Evolutionary conservation across 2,888 invertebrate genomes (phyloP), one percentile per base, ranked within the genome.

Genomic region (Drosophila peninsularis): DNA sequence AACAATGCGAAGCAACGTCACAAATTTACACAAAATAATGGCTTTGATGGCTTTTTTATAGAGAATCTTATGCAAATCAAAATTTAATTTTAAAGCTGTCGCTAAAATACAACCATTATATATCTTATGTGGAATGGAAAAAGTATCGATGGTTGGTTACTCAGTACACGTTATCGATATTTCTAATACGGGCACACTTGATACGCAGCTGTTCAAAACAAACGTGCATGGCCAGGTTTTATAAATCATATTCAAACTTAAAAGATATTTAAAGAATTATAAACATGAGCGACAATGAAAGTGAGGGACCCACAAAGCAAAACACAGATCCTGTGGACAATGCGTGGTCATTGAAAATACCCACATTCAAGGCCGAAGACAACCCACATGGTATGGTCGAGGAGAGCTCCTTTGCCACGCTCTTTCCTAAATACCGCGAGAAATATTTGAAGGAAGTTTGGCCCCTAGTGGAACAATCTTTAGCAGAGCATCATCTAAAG

Each of bases 361-460:
- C 98, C 0, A 94, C 95, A 84, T 99, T 99, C 90, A 96, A 95
- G 63, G 95, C 95, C 34, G 96, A 97, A 86, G 96, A 99, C 91
- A 99, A 98, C 93, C 97, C 96, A 62, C 94, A 96, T 93, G 92
- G 93, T 6, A 93, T 99, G 50, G 90, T 97, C 10, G 97, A 97
- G 91, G 98, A 99, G 93, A 98, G 98, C 91, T 97, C 97, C 7
- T 99, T 99, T 93, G 98, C 98, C 0, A 98, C 98, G 1, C 93
- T 99, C 17, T 99, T 99, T 92, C 99, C 99, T 0, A 98, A 98
- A 92, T 99, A 99, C 91, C 94, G 99, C 65, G 99, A 99, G 92
- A 96, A 97, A 87, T 99, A 99, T 92, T 93, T 99, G 10, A 95
- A 96, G 88, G 97, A 98, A 93, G 97, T 97, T 90, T 99, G 99